Evolutionary conservation across 2,113 vertebrate genomes (phyloP).

Genomic region (Egretta garzetta): DNA sequence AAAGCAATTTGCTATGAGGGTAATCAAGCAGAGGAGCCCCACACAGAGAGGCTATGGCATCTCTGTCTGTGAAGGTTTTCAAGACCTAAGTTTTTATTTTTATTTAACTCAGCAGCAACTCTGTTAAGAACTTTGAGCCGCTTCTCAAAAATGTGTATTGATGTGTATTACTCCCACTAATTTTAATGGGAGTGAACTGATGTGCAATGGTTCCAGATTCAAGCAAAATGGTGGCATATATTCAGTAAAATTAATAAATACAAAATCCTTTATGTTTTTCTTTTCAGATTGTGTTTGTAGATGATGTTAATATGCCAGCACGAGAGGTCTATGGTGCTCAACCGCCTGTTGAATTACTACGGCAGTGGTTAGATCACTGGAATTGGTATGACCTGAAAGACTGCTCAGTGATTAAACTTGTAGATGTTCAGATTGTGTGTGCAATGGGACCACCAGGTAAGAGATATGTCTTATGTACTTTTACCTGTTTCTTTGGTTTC

Average conservation of each 20-base stretch:
- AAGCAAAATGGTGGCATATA: neutral
- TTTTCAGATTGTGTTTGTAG: slow-evolving; percentile 89
- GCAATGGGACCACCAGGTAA: slow-evolving; percentile 93
- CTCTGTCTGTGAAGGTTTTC: neutral
- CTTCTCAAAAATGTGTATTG: neutral
- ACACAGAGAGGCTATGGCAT: neutral
- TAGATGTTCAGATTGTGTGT: slow-evolving; percentile 88
- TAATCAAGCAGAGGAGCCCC: neutral
- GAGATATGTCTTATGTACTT: neutral
- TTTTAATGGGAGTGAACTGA: neutral
- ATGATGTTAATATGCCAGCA: slow-evolving; percentile 95
- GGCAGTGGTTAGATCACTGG: slow-evolving; percentile 92
- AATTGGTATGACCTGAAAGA: slow-evolving; percentile 94
- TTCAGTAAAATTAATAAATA: neutral
- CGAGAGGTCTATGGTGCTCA: slow-evolving; percentile 91
- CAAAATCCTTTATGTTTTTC: neutral
- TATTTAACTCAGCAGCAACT: neutral
- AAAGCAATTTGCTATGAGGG: neutral
- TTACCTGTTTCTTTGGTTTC: neutral
- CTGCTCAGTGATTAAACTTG: slow-evolving; percentile 84
- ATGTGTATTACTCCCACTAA: neutral
- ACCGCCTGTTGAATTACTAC: slow-evolving; percentile 89
- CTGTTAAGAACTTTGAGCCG: neutral
- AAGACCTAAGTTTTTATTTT: neutral
- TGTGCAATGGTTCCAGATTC: neutral